Evolutionary conservation across 2,113 vertebrate genomes (phyloP).

Genomic region (Xenus cinereus): DNA sequence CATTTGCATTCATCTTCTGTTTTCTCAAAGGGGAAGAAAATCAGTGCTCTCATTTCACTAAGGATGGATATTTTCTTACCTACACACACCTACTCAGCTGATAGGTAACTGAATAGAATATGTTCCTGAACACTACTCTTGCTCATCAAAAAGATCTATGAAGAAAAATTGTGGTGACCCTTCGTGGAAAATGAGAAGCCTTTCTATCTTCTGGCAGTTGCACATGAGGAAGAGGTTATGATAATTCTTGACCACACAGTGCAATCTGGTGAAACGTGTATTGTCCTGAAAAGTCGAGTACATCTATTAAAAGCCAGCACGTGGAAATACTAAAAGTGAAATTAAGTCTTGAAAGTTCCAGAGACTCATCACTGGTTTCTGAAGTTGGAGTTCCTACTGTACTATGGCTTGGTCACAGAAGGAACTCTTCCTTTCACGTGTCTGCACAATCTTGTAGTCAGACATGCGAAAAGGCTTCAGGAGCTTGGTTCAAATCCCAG

Average conservation of each 20-base stretch:
- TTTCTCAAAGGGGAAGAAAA: background rate
- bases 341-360: background rate
- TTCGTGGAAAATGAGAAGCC: background rate
- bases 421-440: background rate
- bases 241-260: background rate
- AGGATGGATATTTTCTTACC: background rate
- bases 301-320: background rate
- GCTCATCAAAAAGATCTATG: background rate
- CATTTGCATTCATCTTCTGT: background rate
- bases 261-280: background rate
- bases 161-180: background rate
- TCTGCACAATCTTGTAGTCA: background rate
- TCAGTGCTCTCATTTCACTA: background rate
- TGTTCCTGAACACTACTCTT: background rate
- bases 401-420: background rate
- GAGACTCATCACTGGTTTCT: background rate
- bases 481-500: background rate
- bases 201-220: background rate
- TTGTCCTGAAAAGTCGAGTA: background rate
- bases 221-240: background rate
- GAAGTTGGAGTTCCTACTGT: background rate
- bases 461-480: background rate
- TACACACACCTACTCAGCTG: background rate
- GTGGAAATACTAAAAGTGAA: background rate
- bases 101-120: background rate